Percentiles rank a stretch among this genome's conserved stretches.
phyloP scores from a whole-genome alignment of 1,140 invertebrate species.

The Diorhabda elongata region DNA sequence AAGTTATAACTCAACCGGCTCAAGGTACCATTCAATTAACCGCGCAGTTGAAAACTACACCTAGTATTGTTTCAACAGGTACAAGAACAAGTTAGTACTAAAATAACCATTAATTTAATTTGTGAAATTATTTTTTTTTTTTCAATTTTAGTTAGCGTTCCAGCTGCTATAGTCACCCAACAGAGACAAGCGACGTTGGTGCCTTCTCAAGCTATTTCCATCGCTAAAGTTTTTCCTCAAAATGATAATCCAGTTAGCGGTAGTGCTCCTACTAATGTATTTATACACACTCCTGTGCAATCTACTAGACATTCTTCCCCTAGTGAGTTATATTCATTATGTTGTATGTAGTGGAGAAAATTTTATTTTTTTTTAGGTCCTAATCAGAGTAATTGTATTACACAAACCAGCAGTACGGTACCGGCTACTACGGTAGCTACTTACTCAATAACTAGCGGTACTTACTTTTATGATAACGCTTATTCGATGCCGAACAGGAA shows the following conservation, averaged over 20 bases:
- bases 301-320: constrained; percentile 37
- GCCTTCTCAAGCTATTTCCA: constrained; percentile 41
- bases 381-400: constrained; percentile 28
- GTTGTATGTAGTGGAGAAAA: background rate
- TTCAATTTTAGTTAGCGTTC: constrained; percentile 37
- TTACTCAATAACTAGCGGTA: constrained; percentile 36
- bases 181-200: constrained; percentile 36
- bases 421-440: constrained; percentile 33
- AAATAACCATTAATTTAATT: background rate
- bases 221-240: constrained; percentile 42
- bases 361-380: constrained; percentile 3
- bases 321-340: constrained; percentile 31
- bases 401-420: constrained; percentile 27
- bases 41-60: constrained; percentile 33
- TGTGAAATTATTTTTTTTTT: background rate
- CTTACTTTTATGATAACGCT: constrained; percentile 41
- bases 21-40: constrained; percentile 35
- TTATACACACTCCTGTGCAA: constrained; percentile 38
- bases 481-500: constrained; percentile 29
- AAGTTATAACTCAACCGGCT: constrained; percentile 42
- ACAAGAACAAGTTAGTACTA: constrained; percentile 42
- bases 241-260: constrained; percentile 32
- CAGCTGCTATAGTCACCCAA: constrained; percentile 40
- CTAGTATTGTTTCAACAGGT: constrained; percentile 29
- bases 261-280: constrained; percentile 34